Base-by-base conservation (phyloP, 2,797 vertebrate genomes). In the Hypotaenidia okinawae region DNA sequence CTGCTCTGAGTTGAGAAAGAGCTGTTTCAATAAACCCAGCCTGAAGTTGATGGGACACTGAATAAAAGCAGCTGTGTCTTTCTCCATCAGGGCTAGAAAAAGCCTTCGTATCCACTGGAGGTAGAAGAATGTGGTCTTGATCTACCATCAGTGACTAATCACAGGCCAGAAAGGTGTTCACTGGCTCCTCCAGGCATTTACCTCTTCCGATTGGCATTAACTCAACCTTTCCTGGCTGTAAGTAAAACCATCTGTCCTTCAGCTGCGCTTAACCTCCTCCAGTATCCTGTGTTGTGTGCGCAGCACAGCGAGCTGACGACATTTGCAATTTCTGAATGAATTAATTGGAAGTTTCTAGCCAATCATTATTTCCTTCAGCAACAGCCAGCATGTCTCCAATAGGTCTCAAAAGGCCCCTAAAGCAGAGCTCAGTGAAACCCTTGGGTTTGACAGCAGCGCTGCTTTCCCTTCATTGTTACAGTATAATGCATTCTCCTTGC, bases 181-280 rank as follows among this genome's bases (percentile, higher is more conserved):
- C 52, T 52, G 84, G 63, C 82, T 92, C 68, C 63, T 82, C 1
- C 10, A 83, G 74, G 72, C 84, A 45, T 67, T 58, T 35, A 13
- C 15, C 63, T 89, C 91, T 87, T 92, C 89, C 7, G 2, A 54
- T 25, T 67, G 84, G 84, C 87, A 76, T 69, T 47, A 82, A 62
- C 75, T 73, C 81, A 39, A 0, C 11, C 89, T 77, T 74, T 77
- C 84, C 89, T 83, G 91, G 77, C 78, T 51, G 47, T 80, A 49
- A 93, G 75, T 91, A 30, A 47, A 92, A 87, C 79, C 91, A 92
- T 63, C 72, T 93, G 95, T 73, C 57, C 93, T 63, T 79, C 55
- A 32, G 19, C 61, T 39, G 79, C 41, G 28, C 73, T 41, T 37
- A 49, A 32, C 37, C 81, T 58, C 35, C 54, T 17, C 37, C 35